Evolutionary conservation across 2,113 vertebrate species (phyloP).

Genomic region (Gorsachius goisagi): DNA sequence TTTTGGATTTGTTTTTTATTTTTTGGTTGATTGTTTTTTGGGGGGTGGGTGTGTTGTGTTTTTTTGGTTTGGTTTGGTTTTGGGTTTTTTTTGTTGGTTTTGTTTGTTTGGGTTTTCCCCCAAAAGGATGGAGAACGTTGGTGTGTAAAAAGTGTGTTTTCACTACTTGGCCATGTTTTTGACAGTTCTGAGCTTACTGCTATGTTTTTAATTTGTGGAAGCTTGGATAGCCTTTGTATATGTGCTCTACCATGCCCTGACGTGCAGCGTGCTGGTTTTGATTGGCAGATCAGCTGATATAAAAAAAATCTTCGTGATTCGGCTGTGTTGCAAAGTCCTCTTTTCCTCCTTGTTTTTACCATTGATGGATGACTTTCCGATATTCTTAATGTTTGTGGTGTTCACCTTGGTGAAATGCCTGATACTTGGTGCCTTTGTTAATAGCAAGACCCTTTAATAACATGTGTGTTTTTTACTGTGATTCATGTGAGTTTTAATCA

Average conservation of each 20-base stretch:
- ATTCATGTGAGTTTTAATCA: neutral
- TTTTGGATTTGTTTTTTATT: no score
- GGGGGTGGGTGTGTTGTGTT: no score
- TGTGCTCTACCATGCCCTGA: neutral
- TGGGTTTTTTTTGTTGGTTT: no score
- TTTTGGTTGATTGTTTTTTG: no score
- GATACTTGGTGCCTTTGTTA: neutral
- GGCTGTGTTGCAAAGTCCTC: neutral
- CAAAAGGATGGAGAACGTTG: neutral
- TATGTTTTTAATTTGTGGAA: neutral
- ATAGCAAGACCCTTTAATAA: neutral
- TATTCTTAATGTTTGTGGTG: neutral
- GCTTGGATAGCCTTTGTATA: neutral
- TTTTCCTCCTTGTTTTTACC: neutral
- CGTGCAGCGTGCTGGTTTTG: neutral
- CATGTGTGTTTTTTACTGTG: neutral
- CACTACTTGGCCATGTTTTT: neutral
- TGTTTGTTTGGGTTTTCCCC: no score
- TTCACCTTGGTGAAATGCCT: neutral
- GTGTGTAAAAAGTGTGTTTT: neutral
- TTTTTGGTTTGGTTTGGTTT: neutral
- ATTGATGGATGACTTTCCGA: neutral
- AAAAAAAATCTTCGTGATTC: neutral
- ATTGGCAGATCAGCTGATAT: neutral
- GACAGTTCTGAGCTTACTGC: fast-evolving